Evolutionary conservation across 2,113 vertebrate species (phyloP).

Genomic region (Caranx melampygus): DNA sequence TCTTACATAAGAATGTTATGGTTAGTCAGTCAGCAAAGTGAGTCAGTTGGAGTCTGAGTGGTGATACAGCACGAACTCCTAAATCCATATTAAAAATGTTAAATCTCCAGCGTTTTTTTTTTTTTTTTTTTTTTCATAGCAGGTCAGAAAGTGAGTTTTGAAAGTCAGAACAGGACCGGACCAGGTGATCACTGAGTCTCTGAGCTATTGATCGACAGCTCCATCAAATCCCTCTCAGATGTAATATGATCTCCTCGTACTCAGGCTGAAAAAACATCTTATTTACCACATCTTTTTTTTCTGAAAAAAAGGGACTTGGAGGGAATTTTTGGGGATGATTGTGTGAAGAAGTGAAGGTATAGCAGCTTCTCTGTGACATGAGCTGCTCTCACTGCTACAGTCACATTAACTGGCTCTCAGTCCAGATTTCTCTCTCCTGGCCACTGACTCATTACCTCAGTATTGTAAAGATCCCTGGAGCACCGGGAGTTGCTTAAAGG

Average conservation of each 20-base stretch:
- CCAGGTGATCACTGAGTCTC: background rate
- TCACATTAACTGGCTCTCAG: background rate
- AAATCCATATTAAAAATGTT: too few relatives aligned
- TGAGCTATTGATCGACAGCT: slow-evolving; percentile 15
- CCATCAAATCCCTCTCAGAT: slow-evolving; percentile 31
- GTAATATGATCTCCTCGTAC: background rate
- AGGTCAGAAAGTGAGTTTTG: slow-evolving; percentile 16
- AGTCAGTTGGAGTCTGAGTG: background rate
- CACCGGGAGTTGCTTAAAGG: too few relatives aligned
- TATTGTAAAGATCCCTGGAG: too few relatives aligned
- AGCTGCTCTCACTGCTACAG: background rate
- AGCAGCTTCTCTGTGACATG: background rate
- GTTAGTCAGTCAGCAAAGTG: background rate
- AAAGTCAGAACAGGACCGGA: slow-evolving; percentile 10
- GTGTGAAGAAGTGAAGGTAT: background rate
- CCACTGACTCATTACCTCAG: too few relatives aligned
- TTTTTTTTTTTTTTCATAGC: too few relatives aligned
- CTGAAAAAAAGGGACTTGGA: background rate
- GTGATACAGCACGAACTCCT: background rate
- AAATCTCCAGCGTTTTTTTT: too few relatives aligned
- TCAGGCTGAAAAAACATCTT: background rate
- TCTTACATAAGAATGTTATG: too few relatives aligned
- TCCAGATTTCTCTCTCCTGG: too few relatives aligned
- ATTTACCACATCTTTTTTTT: background rate
- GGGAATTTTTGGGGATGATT: slow-evolving; percentile 8